Evolutionary conservation across 2,113 vertebrate species (phyloP), one percentile per base, ranked within the genome.

Genomic region (Loxodonta africana): DNA sequence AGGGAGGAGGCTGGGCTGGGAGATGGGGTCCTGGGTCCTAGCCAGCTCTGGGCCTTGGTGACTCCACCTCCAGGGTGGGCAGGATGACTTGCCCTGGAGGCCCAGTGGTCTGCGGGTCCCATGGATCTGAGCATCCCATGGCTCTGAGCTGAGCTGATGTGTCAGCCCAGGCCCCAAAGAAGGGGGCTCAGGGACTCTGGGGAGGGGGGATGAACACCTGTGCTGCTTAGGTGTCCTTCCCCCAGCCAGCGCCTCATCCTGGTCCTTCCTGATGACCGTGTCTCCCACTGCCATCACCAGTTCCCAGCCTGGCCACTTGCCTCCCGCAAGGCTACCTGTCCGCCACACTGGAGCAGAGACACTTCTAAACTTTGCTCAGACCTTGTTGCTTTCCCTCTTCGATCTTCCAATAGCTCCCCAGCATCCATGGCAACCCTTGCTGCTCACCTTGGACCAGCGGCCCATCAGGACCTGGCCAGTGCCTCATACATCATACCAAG

Each of bases 41-140:
- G 26, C 20, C 74, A 20, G 11, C 74, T 77, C 2, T 2, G 9
- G 48, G 23, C 21, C 57, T 8, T 2, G 23, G 30, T 8, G 51
- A 53, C 87, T 44, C 62, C 63, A 44, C 20, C 81, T 26, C 1
- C 5, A 23, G 26, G 51, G 21, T 48, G 23, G n/a, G 14, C 1
- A 17, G 62, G 17, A 3, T 6, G 8, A 33, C 23, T 17, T 41
- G 12, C 48, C 53, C 18, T 28, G 12, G 74, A 63, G 73, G 30
- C 41, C 63, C 26, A 69, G 53, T n/a, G 53, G 46, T 44, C 57
- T 51, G 33, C 41, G 46, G 25, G 63, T 14, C 33, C 81, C 1
- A 0, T 2, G 48, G 37, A 30, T 46, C 80, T 44, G 85, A 88
- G 69, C 5, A 37, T 14, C 33, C 81, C 1, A 0, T 2, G 48